Evolutionary conservation across 2,888 invertebrate species (phyloP), one percentile per base, ranked within the genome.

Genomic region (Creontiades dilutus): DNA sequence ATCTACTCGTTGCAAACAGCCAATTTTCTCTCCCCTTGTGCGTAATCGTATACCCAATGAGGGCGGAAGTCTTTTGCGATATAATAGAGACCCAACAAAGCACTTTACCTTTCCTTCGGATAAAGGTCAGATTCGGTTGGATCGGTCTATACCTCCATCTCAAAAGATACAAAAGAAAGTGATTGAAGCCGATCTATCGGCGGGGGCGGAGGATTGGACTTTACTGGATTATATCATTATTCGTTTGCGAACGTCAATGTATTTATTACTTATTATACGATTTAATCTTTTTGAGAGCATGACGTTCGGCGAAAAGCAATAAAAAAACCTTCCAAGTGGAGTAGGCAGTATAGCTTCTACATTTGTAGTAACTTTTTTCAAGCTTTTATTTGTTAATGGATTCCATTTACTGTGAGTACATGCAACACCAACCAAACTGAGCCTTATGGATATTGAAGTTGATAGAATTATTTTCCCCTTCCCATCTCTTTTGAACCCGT

Each of bases 51-150:
- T 68, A 68, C 68, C 23, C 19, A n/a, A 61, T 61, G 61, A 61
- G 19, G 3, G 68, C 23, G 23, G 68, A 23, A 68, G 68, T 68
- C 68, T 68, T 68, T 68, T 68, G 68, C 68, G 23, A 68, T 68
- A 68, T 68, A 68, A 68, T 68, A 68, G 68, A 19, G 68, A 68
- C 68, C 27, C 68, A 68, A 68, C 68, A 68, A 68, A 68, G 68
- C 68, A 68, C 68, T 68, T 68, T 68, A 23, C 68, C 68, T 7
- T 61, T 52, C 13, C 68, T 12, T 68, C 68, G 68, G 68, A 27
- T 68, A 68, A 68, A 68, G 68, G 68, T 68, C 68, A 23, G 68
- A 68, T 68, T 68, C 68, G 68, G 68, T 68, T 68, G 19, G 68
- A 68, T 68, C 68, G 68, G 68, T 19, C 68, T 23, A 7, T 27